phyloP scores from a whole-genome alignment of 1,140 invertebrate genomes.

The Dendrolimus kikuchii region DNA sequence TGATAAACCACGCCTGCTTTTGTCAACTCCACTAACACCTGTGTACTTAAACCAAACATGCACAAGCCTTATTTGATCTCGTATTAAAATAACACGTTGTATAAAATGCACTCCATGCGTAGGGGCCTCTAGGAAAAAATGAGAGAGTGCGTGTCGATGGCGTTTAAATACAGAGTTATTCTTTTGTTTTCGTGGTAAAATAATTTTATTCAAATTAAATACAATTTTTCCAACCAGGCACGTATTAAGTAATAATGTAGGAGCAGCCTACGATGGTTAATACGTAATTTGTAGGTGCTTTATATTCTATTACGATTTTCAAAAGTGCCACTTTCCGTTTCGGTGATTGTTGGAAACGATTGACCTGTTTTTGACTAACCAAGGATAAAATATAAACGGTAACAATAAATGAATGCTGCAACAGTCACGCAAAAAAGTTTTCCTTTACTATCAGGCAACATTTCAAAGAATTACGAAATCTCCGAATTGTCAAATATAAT shows the following conservation, averaged over 20 bases:
- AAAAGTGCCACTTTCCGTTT: conserved; percentile 22
- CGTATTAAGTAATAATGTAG: conserved; percentile 24
- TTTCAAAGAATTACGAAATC: conserved; percentile 11
- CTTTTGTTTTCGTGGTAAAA: conserved; percentile 9
- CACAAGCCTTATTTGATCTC: not conserved
- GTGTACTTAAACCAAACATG: not conserved
- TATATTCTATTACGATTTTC: conserved; percentile 21
- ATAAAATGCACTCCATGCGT: too few species aligned
- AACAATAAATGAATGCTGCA: conserved; percentile 26
- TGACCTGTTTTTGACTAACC: not conserved
- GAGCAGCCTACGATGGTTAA: conserved; percentile 21
- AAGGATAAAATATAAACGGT: not conserved
- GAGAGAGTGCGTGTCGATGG: conserved; percentile 8
- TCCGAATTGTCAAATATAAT: too few species aligned
- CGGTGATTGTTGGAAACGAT: conserved; percentile 13
- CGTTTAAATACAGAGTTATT: conserved; percentile 10
- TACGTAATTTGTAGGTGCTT: conserved; percentile 28
- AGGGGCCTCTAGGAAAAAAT: not conserved
- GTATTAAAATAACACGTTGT: not conserved
- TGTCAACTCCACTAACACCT: not conserved
- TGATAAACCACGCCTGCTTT: conserved; percentile 27
- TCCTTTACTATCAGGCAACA: conserved; percentile 13
- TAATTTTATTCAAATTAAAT: conserved; percentile 16
- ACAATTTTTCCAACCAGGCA: conserved; percentile 19
- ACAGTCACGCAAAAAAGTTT: conserved; percentile 30